A percentile compares a stretch with the other conserved stretches of the same genome.
These are phyloP conservation scores for Halictus quadricinctus DNA, from an alignment of 2,888 invertebrate genomes.

Conservation along the genomic window DNA sequence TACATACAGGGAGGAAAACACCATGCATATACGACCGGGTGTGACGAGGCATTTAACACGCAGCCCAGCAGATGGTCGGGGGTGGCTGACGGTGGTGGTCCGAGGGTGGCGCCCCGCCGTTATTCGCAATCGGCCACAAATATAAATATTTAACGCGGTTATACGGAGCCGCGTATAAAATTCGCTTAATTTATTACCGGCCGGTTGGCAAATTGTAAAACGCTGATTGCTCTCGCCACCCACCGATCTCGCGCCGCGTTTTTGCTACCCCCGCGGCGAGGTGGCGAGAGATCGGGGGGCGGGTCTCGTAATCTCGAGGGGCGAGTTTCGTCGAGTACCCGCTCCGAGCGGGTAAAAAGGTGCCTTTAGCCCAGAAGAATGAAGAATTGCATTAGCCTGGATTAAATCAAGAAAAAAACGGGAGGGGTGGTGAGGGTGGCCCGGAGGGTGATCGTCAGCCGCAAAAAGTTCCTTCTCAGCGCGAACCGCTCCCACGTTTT, in stretches of 20 bases:
- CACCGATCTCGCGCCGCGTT: slow-evolving; percentile 16
- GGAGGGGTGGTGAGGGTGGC: neutral
- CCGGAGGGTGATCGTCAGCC: slow-evolving; percentile 39
- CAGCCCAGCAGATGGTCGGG: slow-evolving; percentile 48
- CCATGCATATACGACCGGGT: slow-evolving; percentile 32
- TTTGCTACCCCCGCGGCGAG: neutral
- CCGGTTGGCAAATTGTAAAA: slow-evolving; percentile 69
- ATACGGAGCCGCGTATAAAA: slow-evolving; percentile 70
- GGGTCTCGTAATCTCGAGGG: slow-evolving; percentile 60
- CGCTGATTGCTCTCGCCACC: slow-evolving; percentile 62
- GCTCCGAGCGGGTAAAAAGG: slow-evolving; percentile 45
- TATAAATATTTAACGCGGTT: slow-evolving; percentile 75
- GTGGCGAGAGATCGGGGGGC: neutral
- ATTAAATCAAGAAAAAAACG: slow-evolving; percentile 64
- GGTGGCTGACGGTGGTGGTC: neutral
- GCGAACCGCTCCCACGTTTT: slow-evolving; percentile 3
- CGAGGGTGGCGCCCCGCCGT: slow-evolving; percentile 36
- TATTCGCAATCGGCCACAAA: slow-evolving; percentile 64
- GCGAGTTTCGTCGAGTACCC: slow-evolving; percentile 59
- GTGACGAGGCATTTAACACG: slow-evolving; percentile 66
- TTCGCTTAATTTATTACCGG: slow-evolving; percentile 69
- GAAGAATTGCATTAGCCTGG: slow-evolving; percentile 64
- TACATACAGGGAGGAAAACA: neutral
- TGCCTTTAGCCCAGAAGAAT: slow-evolving; percentile 57
- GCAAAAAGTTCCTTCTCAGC: slow-evolving; percentile 35